These are phyloP conservation scores for Macrocentrus cingulum DNA, from an alignment of 1,140 invertebrate genomes.

Conservation along the genomic window DNA sequence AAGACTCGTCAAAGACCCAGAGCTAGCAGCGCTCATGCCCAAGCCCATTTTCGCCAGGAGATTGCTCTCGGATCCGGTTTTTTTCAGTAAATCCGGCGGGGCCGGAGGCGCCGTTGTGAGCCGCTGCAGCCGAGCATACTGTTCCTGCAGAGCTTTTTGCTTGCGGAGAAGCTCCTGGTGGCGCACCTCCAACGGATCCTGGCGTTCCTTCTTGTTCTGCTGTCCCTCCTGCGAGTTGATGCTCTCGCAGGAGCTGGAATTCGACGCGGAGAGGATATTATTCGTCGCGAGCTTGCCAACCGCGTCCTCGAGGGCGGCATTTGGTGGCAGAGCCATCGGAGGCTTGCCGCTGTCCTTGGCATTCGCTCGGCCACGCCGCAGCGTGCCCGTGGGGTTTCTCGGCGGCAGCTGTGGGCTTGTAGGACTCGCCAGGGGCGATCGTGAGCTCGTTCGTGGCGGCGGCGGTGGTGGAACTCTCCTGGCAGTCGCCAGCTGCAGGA, in stretches of 20 bases:
- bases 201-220: conserved; percentile 63
- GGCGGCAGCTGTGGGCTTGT: conserved; percentile 67
- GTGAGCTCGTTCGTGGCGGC: conserved; percentile 78
- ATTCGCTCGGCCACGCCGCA: conserved; percentile 32
- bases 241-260: conserved; percentile 72
- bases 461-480: conserved; percentile 83
- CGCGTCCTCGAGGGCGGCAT: conserved; percentile 56
- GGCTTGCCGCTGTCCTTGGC: conserved; percentile 40
- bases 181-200: conserved; percentile 77
- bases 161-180: conserved; percentile 85
- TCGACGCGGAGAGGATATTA: conserved; percentile 59
- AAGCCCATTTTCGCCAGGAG: conserved; percentile 81
- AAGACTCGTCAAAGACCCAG: conserved; percentile 67
- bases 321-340: conserved; percentile 44
- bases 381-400: conserved; percentile 49
- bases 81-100: conserved; percentile 72
- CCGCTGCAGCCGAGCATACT: conserved; percentile 83
- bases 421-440: conserved; percentile 79
- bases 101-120: conserved; percentile 64
- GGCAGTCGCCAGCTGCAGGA: conserved; percentile 65
- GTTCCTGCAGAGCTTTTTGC: conserved; percentile 83
- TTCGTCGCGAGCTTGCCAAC: conserved; percentile 31
- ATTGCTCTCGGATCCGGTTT: conserved; percentile 88
- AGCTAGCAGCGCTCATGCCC: conserved; percentile 63
- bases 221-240: conserved; percentile 74